phyloP scores from a whole-genome alignment of 2,888 invertebrate genomes.

The Drosophila prolongata region DNA sequence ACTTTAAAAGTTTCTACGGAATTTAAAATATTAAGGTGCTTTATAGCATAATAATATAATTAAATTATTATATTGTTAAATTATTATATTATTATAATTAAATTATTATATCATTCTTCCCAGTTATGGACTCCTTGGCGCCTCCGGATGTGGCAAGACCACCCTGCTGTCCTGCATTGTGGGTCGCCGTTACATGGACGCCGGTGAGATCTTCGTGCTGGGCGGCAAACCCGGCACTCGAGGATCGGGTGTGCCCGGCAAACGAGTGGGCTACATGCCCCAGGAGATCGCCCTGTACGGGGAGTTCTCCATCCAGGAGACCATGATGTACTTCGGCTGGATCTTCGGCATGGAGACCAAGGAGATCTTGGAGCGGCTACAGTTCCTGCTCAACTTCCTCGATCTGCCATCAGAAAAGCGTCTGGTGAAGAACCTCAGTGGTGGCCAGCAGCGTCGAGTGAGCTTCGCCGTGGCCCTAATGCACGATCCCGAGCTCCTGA shows the following conservation, averaged over 20 bases:
- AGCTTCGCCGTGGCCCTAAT: slow-evolving; percentile 96
- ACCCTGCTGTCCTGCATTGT: slow-evolving; percentile 96
- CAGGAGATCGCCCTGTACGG: slow-evolving; percentile 96
- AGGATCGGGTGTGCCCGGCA: slow-evolving; percentile 96
- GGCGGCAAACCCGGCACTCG: slow-evolving; percentile 95
- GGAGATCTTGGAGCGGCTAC: slow-evolving; percentile 92
- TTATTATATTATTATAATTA: no score
- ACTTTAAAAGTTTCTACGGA: no score
- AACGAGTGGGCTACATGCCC: slow-evolving; percentile 98
- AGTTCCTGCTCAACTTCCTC: slow-evolving; percentile 94
- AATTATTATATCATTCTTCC: no score
- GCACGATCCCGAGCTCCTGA: slow-evolving; percentile 96
- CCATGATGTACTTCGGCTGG: slow-evolving; percentile 98
- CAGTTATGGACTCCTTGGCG: slow-evolving; percentile 97
- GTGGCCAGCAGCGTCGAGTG: slow-evolving; percentile 95
- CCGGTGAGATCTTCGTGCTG: slow-evolving; percentile 95
- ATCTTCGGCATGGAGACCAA: slow-evolving; percentile 95
- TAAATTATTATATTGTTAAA: no score
- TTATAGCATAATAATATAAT: no score
- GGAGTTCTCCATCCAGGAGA: slow-evolving; percentile 96
- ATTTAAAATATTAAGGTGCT: no score
- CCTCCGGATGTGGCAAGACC: slow-evolving; percentile 98
- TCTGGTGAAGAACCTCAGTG: slow-evolving; percentile 92
- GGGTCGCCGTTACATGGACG: slow-evolving; percentile 92
- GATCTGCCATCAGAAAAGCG: slow-evolving; percentile 95